phyloP scores from a whole-genome alignment of 2,888 invertebrate genomes.

The Hofmannophila pseudospretella region DNA sequence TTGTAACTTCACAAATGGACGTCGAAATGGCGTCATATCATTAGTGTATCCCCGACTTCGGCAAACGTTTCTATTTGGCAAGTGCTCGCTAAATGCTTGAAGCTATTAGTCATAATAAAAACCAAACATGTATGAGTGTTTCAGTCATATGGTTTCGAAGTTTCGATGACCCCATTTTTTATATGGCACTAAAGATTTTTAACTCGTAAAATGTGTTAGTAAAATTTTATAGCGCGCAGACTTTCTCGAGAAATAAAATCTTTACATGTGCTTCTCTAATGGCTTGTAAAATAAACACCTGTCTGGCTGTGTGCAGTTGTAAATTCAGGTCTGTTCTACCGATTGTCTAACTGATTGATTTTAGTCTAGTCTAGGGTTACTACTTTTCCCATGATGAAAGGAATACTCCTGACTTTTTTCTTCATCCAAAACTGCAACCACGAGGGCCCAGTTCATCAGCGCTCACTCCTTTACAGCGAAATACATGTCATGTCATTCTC shows the following conservation, averaged over 20 bases:
- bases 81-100: conserved; percentile 7
- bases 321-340: too few relatives aligned
- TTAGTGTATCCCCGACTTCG: background rate
- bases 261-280: too few relatives aligned
- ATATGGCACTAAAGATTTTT: background rate
- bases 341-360: too few relatives aligned
- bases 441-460: too few relatives aligned
- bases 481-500: too few relatives aligned
- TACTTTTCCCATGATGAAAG: too few relatives aligned
- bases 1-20: background rate
- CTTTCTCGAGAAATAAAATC: background rate
- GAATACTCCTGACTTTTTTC: too few relatives aligned
- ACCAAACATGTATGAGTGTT: background rate
- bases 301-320: too few relatives aligned
- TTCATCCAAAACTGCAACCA: too few relatives aligned
- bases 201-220: background rate
- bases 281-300: too few relatives aligned
- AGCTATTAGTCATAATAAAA: conserved; percentile 10
- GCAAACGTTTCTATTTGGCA: conserved; percentile 7
- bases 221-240: background rate
- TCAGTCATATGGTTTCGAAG: conserved; percentile 2
- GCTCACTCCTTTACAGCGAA: too few relatives aligned
- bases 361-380: too few relatives aligned
- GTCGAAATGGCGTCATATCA: background rate
- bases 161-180: conserved; percentile 8